Base-by-base conservation (phyloP, 2,113 vertebrate genomes). In the Cricetomys ansorgei region DNA sequence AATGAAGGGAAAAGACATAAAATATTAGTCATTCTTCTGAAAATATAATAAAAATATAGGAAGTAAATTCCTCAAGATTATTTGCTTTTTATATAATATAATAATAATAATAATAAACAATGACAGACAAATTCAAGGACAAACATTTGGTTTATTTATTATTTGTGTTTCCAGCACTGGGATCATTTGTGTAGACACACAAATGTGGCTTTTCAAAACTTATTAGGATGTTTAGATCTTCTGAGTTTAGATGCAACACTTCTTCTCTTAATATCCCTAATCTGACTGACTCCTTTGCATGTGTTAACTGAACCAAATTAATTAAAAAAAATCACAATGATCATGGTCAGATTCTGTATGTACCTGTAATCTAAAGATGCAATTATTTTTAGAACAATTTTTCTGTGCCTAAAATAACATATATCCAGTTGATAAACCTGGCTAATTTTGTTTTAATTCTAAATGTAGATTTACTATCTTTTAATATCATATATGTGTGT, bases 261-360 rank as follows among this genome's bases (percentile, higher is more conserved):
- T 57, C 48, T 67, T 59, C 4, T 40, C 43, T n/a, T 62, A 62
- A 4, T 91, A 55, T 27, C 50, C 3, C 27, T 59, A 15, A 10
- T 48, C 48, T 29, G 62, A 79, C 0, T 72, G 13, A 65, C 12
- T 70, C 13, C 13, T 87, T 40, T 69, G 31, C 21, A 88, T 25
- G 34, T 87, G 29, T 69, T 57, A 83, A 69, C 21, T 89, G 57
- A 94, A 75, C 34, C 86, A 69, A 90, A 65, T 88, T 90, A 17
- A 88, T 75, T 91, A 0, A 43, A 85, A 96, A 92, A 50, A 27
- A 88, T 86, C 45, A n/a, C 29, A 31, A n/a, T 40, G 9, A 15
- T 88, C 10, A 83, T 77, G 37, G 69, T 83, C 16, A 67, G 2
- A 65, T 57, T 93, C 37, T 70, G 4, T 55, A 59, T 7, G 3